Evolutionary conservation across 2,888 invertebrate genomes (phyloP).

Genomic region (Scaptomyza cyrtandrae): DNA sequence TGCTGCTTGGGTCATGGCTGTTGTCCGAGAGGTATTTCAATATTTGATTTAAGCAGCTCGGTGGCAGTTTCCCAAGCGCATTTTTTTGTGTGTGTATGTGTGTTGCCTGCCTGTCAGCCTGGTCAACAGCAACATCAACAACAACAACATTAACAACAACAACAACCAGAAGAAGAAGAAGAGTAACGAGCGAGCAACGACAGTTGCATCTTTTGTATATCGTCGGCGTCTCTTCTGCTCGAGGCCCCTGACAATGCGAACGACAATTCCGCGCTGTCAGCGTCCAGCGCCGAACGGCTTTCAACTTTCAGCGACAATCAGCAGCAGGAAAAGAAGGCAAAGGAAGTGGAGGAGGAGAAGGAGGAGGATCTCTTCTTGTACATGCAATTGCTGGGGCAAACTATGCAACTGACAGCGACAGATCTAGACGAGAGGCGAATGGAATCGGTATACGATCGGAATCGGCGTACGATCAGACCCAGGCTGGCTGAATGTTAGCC

Average conservation of each 20-base stretch:
- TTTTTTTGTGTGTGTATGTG: constrained; percentile 61
- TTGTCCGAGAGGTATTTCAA: constrained; percentile 68
- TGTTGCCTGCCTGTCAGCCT: constrained; percentile 51
- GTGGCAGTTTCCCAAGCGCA: constrained; percentile 76
- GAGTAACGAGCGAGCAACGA: constrained; percentile 61
- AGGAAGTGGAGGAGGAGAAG: neutral
- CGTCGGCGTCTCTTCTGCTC: constrained; percentile 54
- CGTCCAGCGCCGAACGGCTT: constrained; percentile 69
- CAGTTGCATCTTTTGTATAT: constrained; percentile 79
- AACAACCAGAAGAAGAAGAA: constrained; percentile 34
- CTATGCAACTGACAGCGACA: constrained; percentile 80
- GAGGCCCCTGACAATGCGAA: constrained; percentile 70
- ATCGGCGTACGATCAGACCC: constrained; percentile 41
- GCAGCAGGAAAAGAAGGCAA: constrained; percentile 23
- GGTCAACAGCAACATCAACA: constrained; percentile 41
- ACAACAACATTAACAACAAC: constrained; percentile 31
- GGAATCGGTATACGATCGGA: constrained; percentile 37
- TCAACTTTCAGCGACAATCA: constrained; percentile 75
- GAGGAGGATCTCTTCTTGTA: constrained; percentile 46
- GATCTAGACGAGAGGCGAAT: constrained; percentile 75
- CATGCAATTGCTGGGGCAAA: constrained; percentile 80
- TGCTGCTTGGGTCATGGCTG: constrained; percentile 58
- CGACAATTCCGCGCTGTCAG: constrained; percentile 80
- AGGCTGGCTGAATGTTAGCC: constrained; percentile 10
- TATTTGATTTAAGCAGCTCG: constrained; percentile 75